Percentiles rank a stretch among this genome's conserved stretches.
phyloP scores from a whole-genome alignment of 2,888 invertebrate genomes.

The Omphaloscelis lunosa region DNA sequence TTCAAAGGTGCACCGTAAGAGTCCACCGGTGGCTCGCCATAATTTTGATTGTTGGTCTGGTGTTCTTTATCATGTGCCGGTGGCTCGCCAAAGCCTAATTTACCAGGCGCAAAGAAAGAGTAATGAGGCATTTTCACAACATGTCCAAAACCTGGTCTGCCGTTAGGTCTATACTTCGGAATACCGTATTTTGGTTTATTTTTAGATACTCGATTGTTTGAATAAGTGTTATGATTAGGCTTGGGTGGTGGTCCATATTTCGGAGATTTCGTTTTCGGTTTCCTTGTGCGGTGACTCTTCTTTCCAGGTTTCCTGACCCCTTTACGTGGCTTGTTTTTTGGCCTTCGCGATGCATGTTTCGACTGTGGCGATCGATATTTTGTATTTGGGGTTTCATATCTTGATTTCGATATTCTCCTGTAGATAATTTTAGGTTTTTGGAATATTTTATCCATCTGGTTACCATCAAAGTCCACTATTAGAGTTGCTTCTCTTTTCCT shows the following conservation, averaged over 20 bases:
- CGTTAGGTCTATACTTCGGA: slow-evolving; percentile 68
- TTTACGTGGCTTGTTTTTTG: slow-evolving; percentile 74
- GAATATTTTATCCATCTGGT: slow-evolving; percentile 72
- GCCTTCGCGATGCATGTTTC: slow-evolving; percentile 74
- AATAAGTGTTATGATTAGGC: background rate
- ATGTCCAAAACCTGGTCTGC: slow-evolving; percentile 69
- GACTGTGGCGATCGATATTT: slow-evolving; percentile 73
- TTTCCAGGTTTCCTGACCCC: slow-evolving; percentile 73
- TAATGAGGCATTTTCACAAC: slow-evolving; percentile 70
- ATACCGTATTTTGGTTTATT: slow-evolving; percentile 71
- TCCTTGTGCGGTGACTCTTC: slow-evolving; percentile 72
- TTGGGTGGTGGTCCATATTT: slow-evolving; percentile 35
- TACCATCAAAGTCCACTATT: slow-evolving; percentile 73
- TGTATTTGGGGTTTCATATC: slow-evolving; percentile 71
- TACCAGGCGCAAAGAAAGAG: slow-evolving; percentile 67
- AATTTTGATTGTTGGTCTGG: slow-evolving; percentile 65
- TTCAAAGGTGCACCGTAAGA: slow-evolving; percentile 79
- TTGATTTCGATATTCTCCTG: slow-evolving; percentile 72
- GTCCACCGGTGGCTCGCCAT: slow-evolving; percentile 79
- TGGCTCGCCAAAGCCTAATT: slow-evolving; percentile 82
- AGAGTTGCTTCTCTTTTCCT: slow-evolving; percentile 79
- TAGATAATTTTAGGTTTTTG: slow-evolving; percentile 80
- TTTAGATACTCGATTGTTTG: slow-evolving; percentile 40
- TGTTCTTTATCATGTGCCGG: slow-evolving; percentile 70
- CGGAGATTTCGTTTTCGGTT: slow-evolving; percentile 15